A percentile compares a stretch with the other conserved stretches of the same genome.
phyloP scores from a whole-genome alignment of 2,888 invertebrate genomes.

The Matsumyia berberina region DNA sequence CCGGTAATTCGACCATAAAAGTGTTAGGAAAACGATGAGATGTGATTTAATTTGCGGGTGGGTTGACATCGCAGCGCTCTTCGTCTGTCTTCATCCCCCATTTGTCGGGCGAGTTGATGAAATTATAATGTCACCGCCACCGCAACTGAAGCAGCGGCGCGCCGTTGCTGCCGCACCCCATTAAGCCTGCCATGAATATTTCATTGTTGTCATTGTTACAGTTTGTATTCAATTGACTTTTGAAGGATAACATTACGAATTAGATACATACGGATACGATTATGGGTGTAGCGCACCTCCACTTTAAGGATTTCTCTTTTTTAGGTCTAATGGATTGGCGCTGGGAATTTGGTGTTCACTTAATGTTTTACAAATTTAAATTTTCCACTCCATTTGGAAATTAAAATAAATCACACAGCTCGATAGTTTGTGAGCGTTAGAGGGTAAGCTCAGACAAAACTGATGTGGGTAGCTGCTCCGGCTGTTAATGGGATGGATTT shows the following conservation, averaged over 20 bases:
- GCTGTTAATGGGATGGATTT: background rate
- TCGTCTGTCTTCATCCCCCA: constrained; percentile 74
- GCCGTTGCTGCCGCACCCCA: constrained; percentile 74
- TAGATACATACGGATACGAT: constrained; percentile 72
- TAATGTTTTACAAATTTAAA: constrained; percentile 50
- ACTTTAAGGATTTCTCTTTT: constrained; percentile 36
- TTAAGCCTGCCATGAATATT: constrained; percentile 71
- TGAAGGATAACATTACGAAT: constrained; percentile 70
- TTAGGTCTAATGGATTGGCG: constrained; percentile 27
- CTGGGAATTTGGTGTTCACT: constrained; percentile 46
- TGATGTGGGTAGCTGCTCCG: too few relatives aligned
- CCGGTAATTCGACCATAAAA: constrained; percentile 79
- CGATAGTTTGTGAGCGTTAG: background rate
- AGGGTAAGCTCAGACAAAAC: too few relatives aligned
- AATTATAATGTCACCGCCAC: constrained; percentile 75
- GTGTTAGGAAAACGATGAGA: constrained; percentile 82
- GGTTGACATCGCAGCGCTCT: constrained; percentile 63
- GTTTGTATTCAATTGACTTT: constrained; percentile 74
- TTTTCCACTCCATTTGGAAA: constrained; percentile 60
- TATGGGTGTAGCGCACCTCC: constrained; percentile 65
- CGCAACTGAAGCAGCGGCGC: constrained; percentile 62
- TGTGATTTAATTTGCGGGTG: constrained; percentile 79
- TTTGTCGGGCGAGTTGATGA: constrained; percentile 69
- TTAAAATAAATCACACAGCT: background rate
- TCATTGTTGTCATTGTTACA: constrained; percentile 70